Percentiles rank a stretch among this genome's conserved stretches.
phyloP scores from a whole-genome alignment of 1,140 invertebrate species.

The Sycobia sp. region DNA sequence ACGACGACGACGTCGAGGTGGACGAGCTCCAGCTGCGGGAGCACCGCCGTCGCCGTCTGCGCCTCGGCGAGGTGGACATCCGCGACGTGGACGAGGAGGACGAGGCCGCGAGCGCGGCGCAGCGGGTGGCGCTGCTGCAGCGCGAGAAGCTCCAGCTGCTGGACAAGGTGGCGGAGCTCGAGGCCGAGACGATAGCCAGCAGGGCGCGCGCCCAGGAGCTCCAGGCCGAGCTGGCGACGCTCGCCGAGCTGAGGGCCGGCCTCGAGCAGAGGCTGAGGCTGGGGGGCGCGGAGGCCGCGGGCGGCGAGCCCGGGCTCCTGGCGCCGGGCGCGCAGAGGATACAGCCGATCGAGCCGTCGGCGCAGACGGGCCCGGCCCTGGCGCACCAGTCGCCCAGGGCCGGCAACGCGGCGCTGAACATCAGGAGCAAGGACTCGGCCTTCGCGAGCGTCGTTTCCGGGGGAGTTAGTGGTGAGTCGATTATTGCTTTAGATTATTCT shows the following conservation, averaged over 20 bases:
- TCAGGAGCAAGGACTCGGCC: constrained; percentile 51
- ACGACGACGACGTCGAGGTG: constrained; percentile 15
- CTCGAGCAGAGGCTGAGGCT: constrained; percentile 68
- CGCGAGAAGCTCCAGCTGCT: constrained; percentile 74
- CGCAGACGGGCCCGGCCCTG: constrained; percentile 5
- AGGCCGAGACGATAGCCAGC: constrained; percentile 71
- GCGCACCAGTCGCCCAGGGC: constrained; percentile 41
- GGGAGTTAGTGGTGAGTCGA: background rate
- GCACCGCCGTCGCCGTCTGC: background rate
- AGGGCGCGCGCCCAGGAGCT: constrained; percentile 69
- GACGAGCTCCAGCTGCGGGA: too few relatives aligned
- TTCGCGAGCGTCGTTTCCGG: constrained; percentile 45
- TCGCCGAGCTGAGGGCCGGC: constrained; percentile 66
- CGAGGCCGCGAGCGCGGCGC: constrained; percentile 48
- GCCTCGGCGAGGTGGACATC: background rate
- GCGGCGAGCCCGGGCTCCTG: constrained; percentile 37
- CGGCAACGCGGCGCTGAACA: constrained; percentile 33
- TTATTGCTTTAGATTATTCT: too few relatives aligned
- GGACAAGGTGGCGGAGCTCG: constrained; percentile 73
- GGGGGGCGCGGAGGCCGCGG: constrained; percentile 53
- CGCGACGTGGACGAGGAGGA: constrained; percentile 10
- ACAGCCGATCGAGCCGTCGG: constrained; percentile 40
- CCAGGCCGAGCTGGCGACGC: constrained; percentile 65
- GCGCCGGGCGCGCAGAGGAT: constrained; percentile 46
- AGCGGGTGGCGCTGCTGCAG: constrained; percentile 56